Conservation (phyloP, 2,113 vertebrate species). For the Hipposideros armiger region DNA sequence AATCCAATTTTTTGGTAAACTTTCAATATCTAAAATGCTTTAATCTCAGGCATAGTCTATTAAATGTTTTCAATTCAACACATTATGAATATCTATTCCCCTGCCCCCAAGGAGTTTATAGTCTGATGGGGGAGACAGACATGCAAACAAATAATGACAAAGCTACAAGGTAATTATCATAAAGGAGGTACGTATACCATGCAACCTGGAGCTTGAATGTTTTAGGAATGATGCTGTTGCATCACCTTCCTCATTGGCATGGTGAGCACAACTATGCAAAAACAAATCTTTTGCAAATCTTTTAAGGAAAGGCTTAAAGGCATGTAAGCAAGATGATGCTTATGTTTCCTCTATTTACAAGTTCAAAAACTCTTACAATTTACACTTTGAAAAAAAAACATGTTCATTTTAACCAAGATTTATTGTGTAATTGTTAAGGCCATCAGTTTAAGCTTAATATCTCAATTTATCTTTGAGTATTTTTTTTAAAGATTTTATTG, state of each 20-base stretch:
- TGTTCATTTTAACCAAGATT: neutral
- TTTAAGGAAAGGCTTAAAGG: neutral
- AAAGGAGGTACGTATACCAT: neutral
- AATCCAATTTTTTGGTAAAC: neutral
- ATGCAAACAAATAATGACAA: neutral
- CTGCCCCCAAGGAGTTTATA: neutral
- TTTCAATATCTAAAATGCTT: neutral
- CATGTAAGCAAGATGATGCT: neutral
- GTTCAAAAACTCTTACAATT: neutral
- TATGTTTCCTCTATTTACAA: neutral
- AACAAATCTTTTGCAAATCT: neutral
- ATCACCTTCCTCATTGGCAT: neutral
- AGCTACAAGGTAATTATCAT: neutral
- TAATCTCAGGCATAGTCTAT: neutral
- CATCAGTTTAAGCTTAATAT: neutral
- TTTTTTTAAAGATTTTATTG: neutral
- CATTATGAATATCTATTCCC: neutral
- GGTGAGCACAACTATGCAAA: neutral
- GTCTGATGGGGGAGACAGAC: neutral
- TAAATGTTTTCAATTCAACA: neutral
- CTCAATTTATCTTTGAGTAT: neutral
- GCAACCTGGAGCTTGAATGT: neutral
- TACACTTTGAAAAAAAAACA: conserved; percentile 7
- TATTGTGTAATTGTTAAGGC: neutral
- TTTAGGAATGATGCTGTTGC: neutral